Percentiles rank a stretch among this genome's conserved stretches.
Evolutionary conservation across 2,113 vertebrate species (phyloP).

Genomic region (Lutjanus erythropterus): DNA sequence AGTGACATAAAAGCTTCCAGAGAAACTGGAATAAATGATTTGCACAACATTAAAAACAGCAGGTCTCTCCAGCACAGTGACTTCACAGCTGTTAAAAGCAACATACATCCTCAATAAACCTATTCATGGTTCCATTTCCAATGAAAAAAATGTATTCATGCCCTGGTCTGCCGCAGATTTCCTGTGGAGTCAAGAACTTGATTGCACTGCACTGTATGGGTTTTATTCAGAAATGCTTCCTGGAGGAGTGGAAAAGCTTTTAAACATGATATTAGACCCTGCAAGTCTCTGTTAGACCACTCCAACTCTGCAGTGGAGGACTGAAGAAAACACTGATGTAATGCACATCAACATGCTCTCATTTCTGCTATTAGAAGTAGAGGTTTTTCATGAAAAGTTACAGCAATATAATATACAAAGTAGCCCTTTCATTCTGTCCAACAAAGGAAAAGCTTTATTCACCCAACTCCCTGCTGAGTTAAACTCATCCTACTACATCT

Average conservation of each 20-base stretch:
- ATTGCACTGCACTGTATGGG: conserved; percentile 11
- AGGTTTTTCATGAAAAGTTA: neutral
- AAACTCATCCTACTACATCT: neutral
- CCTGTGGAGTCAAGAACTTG: conserved; percentile 25
- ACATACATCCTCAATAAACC: conserved; percentile 12
- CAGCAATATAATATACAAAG: neutral
- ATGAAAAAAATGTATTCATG: conserved; percentile 1
- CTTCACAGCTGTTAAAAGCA: conserved; percentile 11
- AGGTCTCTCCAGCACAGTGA: conserved; percentile 2
- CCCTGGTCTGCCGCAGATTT: neutral
- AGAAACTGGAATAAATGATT: conserved; percentile 14
- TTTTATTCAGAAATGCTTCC: conserved; percentile 18
- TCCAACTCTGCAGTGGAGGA: neutral
- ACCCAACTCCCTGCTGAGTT: neutral
- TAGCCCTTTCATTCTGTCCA: neutral
- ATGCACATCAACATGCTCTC: conserved; percentile 1
- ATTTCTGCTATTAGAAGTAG: neutral
- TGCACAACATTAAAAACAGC: conserved; percentile 9
- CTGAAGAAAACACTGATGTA: neutral
- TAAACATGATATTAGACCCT: conserved; percentile 26
- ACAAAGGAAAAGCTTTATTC: neutral
- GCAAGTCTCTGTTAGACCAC: neutral
- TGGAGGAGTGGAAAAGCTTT: conserved; percentile 27
- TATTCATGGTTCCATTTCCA: conserved; percentile 30
- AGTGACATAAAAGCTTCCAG: neutral